A percentile compares a stretch with the other conserved stretches of the same genome.
Evolutionary conservation across 2,888 invertebrate species (phyloP).

Genomic region (Rhagophthalmus giganteus): DNA sequence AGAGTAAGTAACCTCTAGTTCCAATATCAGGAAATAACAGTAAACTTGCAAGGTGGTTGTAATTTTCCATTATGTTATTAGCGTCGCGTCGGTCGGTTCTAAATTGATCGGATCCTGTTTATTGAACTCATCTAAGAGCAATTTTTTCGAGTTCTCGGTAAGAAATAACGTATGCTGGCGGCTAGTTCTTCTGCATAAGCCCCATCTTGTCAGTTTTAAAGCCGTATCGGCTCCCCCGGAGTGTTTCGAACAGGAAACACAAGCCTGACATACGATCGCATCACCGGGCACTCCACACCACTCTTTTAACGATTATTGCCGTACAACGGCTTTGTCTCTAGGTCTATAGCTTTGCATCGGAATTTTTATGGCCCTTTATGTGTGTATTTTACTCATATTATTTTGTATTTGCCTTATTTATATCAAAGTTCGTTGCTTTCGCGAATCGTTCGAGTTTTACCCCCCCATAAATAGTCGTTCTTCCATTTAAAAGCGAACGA

Average conservation of each 20-base stretch:
- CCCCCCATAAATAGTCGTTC: too few species aligned
- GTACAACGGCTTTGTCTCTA: conserved; percentile 41
- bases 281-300: conserved; percentile 41
- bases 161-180: conserved; percentile 26
- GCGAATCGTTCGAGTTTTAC: conserved; percentile 12
- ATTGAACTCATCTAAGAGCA: conserved; percentile 6
- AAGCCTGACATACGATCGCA: conserved; percentile 43
- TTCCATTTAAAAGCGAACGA: too few species aligned
- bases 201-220: conserved; percentile 31
- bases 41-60: conserved; percentile 5
- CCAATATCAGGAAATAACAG: too few species aligned
- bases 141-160: conserved; percentile 19
- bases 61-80: conserved; percentile 15
- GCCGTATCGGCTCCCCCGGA: conserved; percentile 36
- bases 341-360: conserved; percentile 36
- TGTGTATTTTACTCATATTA: conserved; percentile 37
- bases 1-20: too few species aligned
- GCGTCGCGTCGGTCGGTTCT: too few species aligned
- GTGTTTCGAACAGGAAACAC: conserved; percentile 43
- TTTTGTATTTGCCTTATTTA: conserved; percentile 32
- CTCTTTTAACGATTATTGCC: conserved; percentile 43
- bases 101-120: not conserved
- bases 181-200: conserved; percentile 28
- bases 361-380: conserved; percentile 41
- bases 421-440: conserved; percentile 34